These are phyloP conservation scores for Trissolcus basalis DNA, from an alignment of 1,140 invertebrate genomes.

Conservation along the genomic window DNA sequence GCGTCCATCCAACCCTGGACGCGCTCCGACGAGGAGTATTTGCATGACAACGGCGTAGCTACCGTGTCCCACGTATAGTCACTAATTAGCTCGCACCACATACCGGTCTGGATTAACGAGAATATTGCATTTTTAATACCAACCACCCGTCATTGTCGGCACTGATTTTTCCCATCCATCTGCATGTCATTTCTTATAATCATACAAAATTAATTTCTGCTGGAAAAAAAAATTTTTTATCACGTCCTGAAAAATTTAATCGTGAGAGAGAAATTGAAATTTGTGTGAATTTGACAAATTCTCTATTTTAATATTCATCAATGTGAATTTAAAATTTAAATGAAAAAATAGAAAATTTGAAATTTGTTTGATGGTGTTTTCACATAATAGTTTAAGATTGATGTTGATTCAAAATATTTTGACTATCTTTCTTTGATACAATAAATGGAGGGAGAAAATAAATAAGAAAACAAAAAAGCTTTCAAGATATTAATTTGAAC, in stretches of 20 bases:
- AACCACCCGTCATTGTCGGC: conserved; percentile 50
- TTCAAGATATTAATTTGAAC: conserved; percentile 36
- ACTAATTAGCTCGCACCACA: conserved; percentile 72
- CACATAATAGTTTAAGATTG: no score
- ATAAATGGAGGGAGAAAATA: not conserved
- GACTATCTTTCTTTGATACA: not conserved
- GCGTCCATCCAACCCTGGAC: conserved; percentile 60
- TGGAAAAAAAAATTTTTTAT: no score
- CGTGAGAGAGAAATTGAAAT: no score
- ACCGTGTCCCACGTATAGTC: conserved; percentile 61
- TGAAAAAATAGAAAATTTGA: no score
- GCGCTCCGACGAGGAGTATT: conserved; percentile 62
- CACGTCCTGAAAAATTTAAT: no score
- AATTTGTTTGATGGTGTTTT: no score
- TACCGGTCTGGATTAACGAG: conserved; percentile 70
- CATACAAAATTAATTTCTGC: no score
- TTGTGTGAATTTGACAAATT: no score
- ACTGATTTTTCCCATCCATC: conserved; percentile 22
- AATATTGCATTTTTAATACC: conserved; percentile 75
- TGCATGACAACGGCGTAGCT: conserved; percentile 70
- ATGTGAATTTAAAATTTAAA: no score
- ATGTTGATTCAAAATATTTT: no score
- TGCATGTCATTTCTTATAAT: no score
- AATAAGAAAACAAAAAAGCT: conserved; percentile 16
- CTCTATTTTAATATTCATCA: no score